phyloP scores from a whole-genome alignment of 2,888 invertebrate species.

The Machimus rusticus region DNA sequence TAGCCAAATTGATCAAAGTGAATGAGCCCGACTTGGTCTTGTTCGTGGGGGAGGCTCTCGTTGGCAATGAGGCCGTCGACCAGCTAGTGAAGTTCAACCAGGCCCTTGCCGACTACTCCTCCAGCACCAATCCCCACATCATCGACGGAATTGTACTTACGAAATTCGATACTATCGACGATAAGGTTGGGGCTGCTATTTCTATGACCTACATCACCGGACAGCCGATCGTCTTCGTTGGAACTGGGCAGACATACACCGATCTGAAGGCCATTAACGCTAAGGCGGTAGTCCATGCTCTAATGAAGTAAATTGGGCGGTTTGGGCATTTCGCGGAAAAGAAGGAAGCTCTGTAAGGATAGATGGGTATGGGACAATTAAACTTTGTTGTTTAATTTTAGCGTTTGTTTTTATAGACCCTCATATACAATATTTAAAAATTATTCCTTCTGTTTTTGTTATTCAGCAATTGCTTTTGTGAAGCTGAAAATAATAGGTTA shows the following conservation, averaged over 20 bases:
- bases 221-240: slow-evolving; percentile 93
- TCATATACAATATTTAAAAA: too few relatives aligned
- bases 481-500: too few relatives aligned
- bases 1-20: slow-evolving; percentile 96
- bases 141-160: slow-evolving; percentile 99
- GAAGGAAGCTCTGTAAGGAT: background rate
- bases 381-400: background rate
- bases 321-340: background rate
- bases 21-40: slow-evolving; percentile 97
- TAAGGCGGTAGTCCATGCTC: slow-evolving; percentile 92
- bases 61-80: slow-evolving; percentile 99
- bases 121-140: slow-evolving; percentile 80
- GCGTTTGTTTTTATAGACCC: background rate
- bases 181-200: slow-evolving; percentile 98
- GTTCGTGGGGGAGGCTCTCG: slow-evolving; percentile 99
- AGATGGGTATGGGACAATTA: background rate
- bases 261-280: slow-evolving; percentile 97
- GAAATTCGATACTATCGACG: slow-evolving; percentile 99
- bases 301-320: slow-evolving; percentile 78
- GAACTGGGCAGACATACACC: slow-evolving; percentile 98
- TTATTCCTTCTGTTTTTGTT: too few relatives aligned
- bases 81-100: slow-evolving; percentile 99
- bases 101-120: slow-evolving; percentile 91
- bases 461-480: too few relatives aligned
- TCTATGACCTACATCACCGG: slow-evolving; percentile 99